Evolutionary conservation across 1,140 invertebrate genomes (phyloP).

Genomic region (Macrocentrus cingulum): DNA sequence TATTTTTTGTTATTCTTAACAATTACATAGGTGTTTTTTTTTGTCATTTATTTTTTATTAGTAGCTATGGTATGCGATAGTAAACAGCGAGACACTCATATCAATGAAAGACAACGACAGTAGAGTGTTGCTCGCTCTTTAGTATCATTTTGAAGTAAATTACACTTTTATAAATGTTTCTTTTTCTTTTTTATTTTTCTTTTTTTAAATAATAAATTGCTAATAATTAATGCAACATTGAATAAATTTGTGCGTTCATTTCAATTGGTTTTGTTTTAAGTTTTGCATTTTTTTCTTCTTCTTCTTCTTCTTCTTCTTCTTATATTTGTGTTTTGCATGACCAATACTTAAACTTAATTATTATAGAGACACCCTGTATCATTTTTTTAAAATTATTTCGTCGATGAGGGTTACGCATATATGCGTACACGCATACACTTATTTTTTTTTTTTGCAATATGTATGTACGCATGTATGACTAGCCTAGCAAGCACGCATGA

Average conservation of each 20-base stretch:
- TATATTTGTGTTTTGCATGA: conserved; percentile 9
- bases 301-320: conserved; percentile 9
- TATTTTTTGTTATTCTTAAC: not conserved
- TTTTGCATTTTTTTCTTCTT: not conserved
- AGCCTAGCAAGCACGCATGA: conserved; percentile 31
- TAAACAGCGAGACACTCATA: conserved; percentile 13
- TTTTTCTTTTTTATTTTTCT: too few relatives aligned
- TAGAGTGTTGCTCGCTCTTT: conserved; percentile 4
- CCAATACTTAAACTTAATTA: conserved; percentile 20
- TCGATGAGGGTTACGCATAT: not conserved
- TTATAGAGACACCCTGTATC: conserved; percentile 33
- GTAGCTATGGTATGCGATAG: not conserved
- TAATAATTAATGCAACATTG: conserved; percentile 27
- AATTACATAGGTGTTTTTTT: conserved; percentile 5
- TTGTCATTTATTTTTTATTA: conserved; percentile 1
- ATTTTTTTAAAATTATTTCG: conserved; percentile 17
- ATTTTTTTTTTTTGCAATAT: conserved; percentile 18
- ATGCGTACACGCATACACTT: not conserved
- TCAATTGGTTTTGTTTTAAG: conserved; percentile 12
- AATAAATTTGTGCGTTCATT: conserved; percentile 25
- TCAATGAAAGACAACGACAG: not conserved
- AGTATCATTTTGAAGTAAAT: conserved; percentile 16
- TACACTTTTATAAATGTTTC: too few relatives aligned
- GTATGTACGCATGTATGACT: conserved; percentile 20
- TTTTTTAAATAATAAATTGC: conserved; percentile 22